phyloP scores from a whole-genome alignment of 1,140 invertebrate species.

The Rhyzopertha dominica region DNA sequence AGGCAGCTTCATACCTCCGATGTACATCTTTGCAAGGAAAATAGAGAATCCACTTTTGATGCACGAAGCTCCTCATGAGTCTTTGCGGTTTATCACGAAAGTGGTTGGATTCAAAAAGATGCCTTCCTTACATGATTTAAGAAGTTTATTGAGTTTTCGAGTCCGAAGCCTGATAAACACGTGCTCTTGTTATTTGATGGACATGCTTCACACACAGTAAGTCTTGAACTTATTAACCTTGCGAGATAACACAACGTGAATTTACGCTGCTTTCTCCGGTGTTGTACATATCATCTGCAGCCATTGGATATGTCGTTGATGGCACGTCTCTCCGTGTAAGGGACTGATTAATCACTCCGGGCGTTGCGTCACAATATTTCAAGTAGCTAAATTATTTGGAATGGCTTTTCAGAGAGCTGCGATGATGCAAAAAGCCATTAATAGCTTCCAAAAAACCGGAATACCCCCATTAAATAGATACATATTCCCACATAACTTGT shows the following conservation, averaged over 20 bases:
- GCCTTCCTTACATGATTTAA: slow-evolving; percentile 21
- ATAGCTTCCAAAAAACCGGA: slow-evolving; percentile 38
- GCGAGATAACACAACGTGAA: slow-evolving; percentile 11
- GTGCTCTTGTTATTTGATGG: slow-evolving; percentile 23
- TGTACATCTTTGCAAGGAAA: slow-evolving; percentile 20
- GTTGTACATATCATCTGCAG: no score
- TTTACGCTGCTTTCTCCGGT: slow-evolving; percentile 10
- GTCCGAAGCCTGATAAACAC: slow-evolving; percentile 11
- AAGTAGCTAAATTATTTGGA: slow-evolving; percentile 37
- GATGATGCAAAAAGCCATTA: slow-evolving; percentile 39
- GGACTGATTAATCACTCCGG: slow-evolving; percentile 8
- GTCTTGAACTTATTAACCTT: slow-evolving; percentile 10
- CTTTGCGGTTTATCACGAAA: slow-evolving; percentile 8
- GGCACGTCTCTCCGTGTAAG: not conserved
- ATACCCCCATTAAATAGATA: slow-evolving; percentile 38
- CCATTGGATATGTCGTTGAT: slow-evolving; percentile 1
- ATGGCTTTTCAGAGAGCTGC: slow-evolving; percentile 37
- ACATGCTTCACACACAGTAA: slow-evolving; percentile 15
- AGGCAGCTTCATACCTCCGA: slow-evolving; percentile 14
- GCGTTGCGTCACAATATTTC: slow-evolving; percentile 26
- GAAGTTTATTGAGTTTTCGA: slow-evolving; percentile 21
- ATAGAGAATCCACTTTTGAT: not conserved
- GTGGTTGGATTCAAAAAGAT: slow-evolving; percentile 22
- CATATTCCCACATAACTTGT: slow-evolving; percentile 38
- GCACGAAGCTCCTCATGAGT: not conserved